Base-by-base conservation (phyloP, 2,797 vertebrate species). In the Spinibarbus caldwelli region DNA sequence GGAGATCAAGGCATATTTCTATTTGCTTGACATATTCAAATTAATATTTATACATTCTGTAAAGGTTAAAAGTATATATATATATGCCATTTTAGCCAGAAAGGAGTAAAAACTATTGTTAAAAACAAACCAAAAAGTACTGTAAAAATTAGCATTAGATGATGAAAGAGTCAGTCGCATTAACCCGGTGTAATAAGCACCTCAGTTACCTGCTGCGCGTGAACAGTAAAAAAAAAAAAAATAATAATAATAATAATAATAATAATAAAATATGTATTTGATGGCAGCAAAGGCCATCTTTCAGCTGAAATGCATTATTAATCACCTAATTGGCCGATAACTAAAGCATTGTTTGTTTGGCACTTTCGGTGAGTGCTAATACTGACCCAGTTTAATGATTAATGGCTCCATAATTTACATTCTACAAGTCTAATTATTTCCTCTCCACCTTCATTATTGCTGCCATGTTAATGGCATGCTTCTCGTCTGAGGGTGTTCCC, bases 281-380 rank as follows among this genome's bases (percentile, higher is more conserved):
- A 86, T 59, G 47, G 23, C 34, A 83, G 54, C 36, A 87, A 86
- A 89, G 88, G 89, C 90, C 89, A 86, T 82, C 84, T 87, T 85
- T 76, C 85, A 77, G 81, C 82, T 88, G 90, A 87, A 89, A 90
- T 85, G 91, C 90, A 82, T 90, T 92, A 93, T 92, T 93, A 94
- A 92, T 88, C 90, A 91, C 86, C 85, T 93, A 94, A 95, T 93
- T 92, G 88, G 86, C 29, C 41, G 41, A 82, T 93, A 92, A 93
- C 93, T 93, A 90, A 83, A 80, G 84, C 81, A 87, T 90, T 93
- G 92, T 94, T 93, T 93, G 88, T 91, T 73, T 90, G 90, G 79
- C 90, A 90, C 89, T 90, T 91, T 82, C 87, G 23, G 54, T 86
- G 83, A 88, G 81, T 89, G 90, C 87, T 90, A 91, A 90, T 91